A percentile compares a stretch with the other conserved stretches of the same genome.
These are phyloP conservation scores for Oophaga sylvatica DNA, from an alignment of 2,797 vertebrate species.

Conservation along the genomic window DNA sequence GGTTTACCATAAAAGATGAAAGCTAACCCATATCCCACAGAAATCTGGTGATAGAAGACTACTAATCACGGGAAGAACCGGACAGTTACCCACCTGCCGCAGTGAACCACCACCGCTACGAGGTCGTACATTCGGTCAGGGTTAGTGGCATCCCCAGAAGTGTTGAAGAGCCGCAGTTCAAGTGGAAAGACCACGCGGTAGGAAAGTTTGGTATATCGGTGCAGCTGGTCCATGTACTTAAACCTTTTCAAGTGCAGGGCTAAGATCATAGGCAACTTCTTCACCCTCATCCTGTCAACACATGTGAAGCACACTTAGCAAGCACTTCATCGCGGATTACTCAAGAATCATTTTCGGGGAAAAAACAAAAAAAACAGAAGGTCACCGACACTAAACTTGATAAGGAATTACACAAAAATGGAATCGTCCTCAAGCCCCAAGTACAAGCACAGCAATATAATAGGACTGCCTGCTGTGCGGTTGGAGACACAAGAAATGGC, in stretches of 20 bases:
- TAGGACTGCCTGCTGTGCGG: neutral
- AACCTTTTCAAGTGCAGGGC: conserved; percentile 91
- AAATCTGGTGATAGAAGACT: neutral
- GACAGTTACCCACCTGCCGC: conserved; percentile 79
- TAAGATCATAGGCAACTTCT: conserved; percentile 92
- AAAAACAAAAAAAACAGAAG: neutral
- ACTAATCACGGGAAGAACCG: neutral
- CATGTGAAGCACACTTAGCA: neutral
- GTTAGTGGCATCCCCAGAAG: conserved; percentile 91
- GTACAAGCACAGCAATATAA: neutral
- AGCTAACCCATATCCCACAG: neutral
- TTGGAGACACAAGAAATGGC: neutral
- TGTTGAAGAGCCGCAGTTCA: conserved; percentile 93
- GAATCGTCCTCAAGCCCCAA: conserved; percentile 1
- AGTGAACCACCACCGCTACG: conserved; percentile 91
- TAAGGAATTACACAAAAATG: neutral
- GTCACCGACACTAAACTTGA: neutral
- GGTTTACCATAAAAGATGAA: neutral
- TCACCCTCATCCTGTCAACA: conserved; percentile 84
- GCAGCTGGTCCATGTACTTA: conserved; percentile 94
- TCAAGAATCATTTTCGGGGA: neutral
- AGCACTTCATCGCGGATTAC: neutral
- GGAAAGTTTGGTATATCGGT: conserved; percentile 92
- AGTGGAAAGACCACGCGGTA: conserved; percentile 93
- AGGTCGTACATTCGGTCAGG: conserved; percentile 93